Evolutionary conservation across 2,888 invertebrate genomes (phyloP).

Genomic region (Adelphocoris suturalis): DNA sequence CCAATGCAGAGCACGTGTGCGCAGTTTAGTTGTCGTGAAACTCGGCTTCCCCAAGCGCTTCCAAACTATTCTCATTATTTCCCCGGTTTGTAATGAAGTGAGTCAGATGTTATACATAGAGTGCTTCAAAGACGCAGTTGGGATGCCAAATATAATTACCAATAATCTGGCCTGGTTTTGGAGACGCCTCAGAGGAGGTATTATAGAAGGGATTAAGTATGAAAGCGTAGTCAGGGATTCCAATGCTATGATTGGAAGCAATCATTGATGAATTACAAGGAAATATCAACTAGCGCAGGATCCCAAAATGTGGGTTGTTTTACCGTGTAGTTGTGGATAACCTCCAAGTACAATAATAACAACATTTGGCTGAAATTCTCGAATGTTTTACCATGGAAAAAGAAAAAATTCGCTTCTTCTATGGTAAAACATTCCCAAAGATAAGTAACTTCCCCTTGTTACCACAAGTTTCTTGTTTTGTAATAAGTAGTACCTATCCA

Average conservation of each 20-base stretch:
- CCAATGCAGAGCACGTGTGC: slow-evolving; percentile 60
- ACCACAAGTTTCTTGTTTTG: no score
- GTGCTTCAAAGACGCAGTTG: background rate
- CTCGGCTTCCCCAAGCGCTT: slow-evolving; percentile 29
- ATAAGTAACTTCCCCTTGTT: no score
- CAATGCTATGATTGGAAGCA: background rate
- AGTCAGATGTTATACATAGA: slow-evolving; percentile 55
- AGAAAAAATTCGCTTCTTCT: no score
- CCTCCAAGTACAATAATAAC: no score
- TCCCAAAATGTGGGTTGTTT: no score
- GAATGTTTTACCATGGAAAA: no score
- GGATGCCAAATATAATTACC: background rate
- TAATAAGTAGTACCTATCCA: no score
- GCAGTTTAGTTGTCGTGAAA: slow-evolving; percentile 46
- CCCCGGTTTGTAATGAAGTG: slow-evolving; percentile 64
- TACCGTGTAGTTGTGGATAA: no score
- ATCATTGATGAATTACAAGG: no score
- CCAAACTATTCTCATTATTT: slow-evolving; percentile 65
- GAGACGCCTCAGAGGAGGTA: background rate
- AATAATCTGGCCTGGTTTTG: slow-evolving; percentile 1
- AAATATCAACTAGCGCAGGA: no score
- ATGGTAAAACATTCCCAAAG: no score
- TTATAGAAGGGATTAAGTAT: background rate
- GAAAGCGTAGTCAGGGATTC: background rate
- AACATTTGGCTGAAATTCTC: no score